phyloP scores from a whole-genome alignment of 2,888 invertebrate species.

The Zhengitettix transpicula region DNA sequence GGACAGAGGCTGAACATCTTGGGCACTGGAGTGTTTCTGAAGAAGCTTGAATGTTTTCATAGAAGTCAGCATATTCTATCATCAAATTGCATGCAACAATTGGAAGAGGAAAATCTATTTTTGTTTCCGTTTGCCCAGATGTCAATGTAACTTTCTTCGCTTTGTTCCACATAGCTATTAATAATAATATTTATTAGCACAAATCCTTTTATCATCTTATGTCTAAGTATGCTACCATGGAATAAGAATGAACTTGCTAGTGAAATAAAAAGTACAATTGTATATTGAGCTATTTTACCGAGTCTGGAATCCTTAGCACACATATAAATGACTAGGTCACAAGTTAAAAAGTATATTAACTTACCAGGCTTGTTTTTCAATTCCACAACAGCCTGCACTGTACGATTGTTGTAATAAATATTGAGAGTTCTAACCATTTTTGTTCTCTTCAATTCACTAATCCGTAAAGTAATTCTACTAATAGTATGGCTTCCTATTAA shows the following conservation, averaged over 20 bases:
- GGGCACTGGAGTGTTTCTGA: conserved; percentile 92
- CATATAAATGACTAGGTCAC: no score
- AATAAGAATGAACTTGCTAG: no score
- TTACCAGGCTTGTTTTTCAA: conserved; percentile 79
- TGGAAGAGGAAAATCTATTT: conserved; percentile 91
- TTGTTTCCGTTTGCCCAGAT: conserved; percentile 87
- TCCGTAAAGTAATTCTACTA: conserved; percentile 79
- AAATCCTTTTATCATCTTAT: no score
- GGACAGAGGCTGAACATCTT: conserved; percentile 89
- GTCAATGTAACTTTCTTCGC: conserved; percentile 82
- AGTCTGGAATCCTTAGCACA: no score
- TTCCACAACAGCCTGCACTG: conserved; percentile 92
- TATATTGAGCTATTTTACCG: no score
- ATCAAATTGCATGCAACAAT: conserved; percentile 96
- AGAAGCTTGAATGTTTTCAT: conserved; percentile 85
- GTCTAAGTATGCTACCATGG: no score
- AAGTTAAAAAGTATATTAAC: conserved; percentile 6
- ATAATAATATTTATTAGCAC: background rate
- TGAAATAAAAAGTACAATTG: no score
- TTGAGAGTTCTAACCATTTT: conserved; percentile 95
- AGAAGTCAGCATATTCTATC: conserved; percentile 97
- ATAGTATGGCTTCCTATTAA: conserved; percentile 90
- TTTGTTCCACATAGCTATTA: conserved; percentile 79
- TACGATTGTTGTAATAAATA: conserved; percentile 91
- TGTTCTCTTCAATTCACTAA: conserved; percentile 87